A percentile compares a stretch with the other conserved stretches of the same genome.
Conservation (phyloP, 2,113 vertebrate species). For the Brienomyrus brachyistius region DNA sequence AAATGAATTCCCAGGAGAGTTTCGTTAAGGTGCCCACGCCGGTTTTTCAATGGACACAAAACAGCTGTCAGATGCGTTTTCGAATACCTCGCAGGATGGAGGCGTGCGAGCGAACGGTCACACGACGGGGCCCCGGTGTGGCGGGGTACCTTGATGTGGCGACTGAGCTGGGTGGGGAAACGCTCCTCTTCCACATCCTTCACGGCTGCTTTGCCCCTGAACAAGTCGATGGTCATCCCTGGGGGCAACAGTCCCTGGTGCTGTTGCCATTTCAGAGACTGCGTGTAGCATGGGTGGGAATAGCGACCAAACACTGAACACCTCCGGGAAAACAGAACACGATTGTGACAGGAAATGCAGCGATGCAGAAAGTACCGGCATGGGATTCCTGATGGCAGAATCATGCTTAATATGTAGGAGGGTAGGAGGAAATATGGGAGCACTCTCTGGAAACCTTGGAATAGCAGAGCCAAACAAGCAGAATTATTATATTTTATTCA, state of each 20-base stretch:
- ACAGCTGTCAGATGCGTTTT: background rate
- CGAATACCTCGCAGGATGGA: background rate
- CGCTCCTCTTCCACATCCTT: constrained; percentile 97
- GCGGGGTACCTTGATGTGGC: constrained; percentile 83
- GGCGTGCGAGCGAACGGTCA: too few relatives aligned
- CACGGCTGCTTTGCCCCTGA: constrained; percentile 94
- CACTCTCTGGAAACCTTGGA: background rate
- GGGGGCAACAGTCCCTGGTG: constrained; percentile 90
- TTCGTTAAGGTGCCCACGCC: background rate
- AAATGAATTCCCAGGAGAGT: background rate
- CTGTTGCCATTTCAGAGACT: constrained; percentile 98
- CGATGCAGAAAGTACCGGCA: background rate
- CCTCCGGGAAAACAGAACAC: background rate
- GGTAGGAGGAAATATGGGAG: background rate
- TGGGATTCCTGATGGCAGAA: background rate
- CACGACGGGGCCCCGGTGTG: background rate
- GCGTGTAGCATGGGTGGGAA: background rate
- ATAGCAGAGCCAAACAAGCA: background rate
- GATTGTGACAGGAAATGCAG: background rate
- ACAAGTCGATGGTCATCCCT: constrained; percentile 97
- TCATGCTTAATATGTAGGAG: background rate
- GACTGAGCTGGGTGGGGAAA: constrained; percentile 89
- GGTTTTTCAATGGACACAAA: background rate
- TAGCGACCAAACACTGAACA: background rate
- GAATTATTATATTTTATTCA: background rate